Conservation (phyloP, 2,113 vertebrate genomes). For the Cryptoleucopteryx plumbea region DNA sequence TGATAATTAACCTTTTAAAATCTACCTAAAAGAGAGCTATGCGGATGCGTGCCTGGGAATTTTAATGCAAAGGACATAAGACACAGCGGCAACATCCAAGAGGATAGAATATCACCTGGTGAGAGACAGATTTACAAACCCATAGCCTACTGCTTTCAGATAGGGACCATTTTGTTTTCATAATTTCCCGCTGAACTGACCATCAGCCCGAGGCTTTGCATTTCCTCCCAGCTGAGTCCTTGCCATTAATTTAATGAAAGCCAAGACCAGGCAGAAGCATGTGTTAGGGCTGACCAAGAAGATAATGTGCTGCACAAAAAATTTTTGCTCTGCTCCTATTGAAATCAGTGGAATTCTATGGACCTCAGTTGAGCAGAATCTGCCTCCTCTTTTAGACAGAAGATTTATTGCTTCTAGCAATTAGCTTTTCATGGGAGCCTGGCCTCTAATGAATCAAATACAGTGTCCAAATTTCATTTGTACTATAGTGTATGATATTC, state of each 20-base stretch:
- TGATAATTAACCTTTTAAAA: background rate
- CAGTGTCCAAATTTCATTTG: background rate
- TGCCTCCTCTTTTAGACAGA: background rate
- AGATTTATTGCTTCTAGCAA: background rate
- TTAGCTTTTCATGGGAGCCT: background rate
- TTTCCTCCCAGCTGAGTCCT: background rate
- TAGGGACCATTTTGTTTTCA: background rate
- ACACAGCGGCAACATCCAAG: background rate
- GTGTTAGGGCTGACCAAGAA: background rate
- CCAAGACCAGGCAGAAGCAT: background rate
- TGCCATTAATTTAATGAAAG: background rate
- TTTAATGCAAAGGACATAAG: background rate
- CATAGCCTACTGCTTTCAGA: background rate
- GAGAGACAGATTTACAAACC: background rate
- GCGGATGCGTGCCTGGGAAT: accelerated
- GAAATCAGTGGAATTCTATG: background rate
- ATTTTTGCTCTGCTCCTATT: background rate
- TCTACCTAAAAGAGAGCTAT: background rate
- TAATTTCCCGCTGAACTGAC: background rate
- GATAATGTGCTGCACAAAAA: background rate
- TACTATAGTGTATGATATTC: background rate
- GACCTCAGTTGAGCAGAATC: background rate
- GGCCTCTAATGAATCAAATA: background rate
- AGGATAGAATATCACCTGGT: background rate
- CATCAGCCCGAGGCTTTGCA: background rate